Base-by-base conservation (phyloP, 2,888 invertebrate genomes). In the Penaeus monodon region DNA sequence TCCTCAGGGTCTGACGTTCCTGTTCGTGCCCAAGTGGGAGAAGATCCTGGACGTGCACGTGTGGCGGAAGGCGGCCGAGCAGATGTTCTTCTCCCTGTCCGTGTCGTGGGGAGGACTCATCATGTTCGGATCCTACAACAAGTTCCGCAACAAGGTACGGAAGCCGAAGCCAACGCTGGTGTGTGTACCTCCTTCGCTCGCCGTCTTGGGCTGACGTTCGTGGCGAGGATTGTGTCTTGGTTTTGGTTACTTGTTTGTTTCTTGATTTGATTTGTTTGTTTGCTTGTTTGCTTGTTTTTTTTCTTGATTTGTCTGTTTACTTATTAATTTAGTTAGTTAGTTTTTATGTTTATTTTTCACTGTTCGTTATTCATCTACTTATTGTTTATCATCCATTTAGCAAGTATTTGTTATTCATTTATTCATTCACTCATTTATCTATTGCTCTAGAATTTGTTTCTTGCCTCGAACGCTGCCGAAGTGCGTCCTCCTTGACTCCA, bases 41-140 rank as follows among this genome's bases (percentile, higher is more conserved):
- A 91, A 91, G 83, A 89, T 92, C n/a, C 27, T 84, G 70, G 84
- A 82, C 66, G 44, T 90, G 44, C 80, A 94, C 90, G 96, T 97
- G 27, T 97, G 96, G 96, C 95, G 95, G 6, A 96, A 96, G 90
- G 96, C 96, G 0, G 96, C 96, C 0, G 96, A 96, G 2, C 96
- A 96, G 94, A 95, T 96, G 91, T 96, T 96, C 92, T 96, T 96
- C 92, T 96, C 96, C 0, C 95, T 96, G 88, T 95, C 96, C 74
- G 95, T 96, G n/a, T 96, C 96, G 0, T 94, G 96, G 82, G 94
- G 96, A 77, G 96, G 96, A 0, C 93, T 96, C 84, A 95, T 96
- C 17, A 96, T 96, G 81, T 96, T 96, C 92, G 96, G 94, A 90
- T 93, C 93, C 88, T 93, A 93, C 91, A 93, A 93, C 91, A 92